These are phyloP conservation scores for Campoletis sonorensis DNA, from an alignment of 1,140 invertebrate species.

Conservation along the genomic window DNA sequence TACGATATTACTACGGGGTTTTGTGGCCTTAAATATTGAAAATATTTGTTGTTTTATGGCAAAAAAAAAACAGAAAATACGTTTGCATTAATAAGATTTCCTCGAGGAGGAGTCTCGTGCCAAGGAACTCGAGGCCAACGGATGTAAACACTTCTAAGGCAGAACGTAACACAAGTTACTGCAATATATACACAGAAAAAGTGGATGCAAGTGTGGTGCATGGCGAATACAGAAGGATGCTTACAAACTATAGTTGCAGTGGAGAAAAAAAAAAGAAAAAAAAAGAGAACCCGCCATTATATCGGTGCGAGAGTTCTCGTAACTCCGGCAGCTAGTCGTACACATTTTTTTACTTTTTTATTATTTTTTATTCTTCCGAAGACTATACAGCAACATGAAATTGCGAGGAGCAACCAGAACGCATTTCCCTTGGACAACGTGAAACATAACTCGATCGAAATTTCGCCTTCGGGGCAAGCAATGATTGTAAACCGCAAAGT, in stretches of 20 bases:
- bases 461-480: background rate
- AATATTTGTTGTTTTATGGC: too few relatives aligned
- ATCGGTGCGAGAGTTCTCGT: constrained; percentile 8
- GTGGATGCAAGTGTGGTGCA: background rate
- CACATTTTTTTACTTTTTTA: background rate
- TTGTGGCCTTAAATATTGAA: too few relatives aligned
- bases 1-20: too few relatives aligned
- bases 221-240: background rate
- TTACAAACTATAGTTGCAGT: constrained; percentile 18
- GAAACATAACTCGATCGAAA: constrained; percentile 31
- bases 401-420: constrained; percentile 2
- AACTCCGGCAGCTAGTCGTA: constrained; percentile 12
- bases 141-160: constrained; percentile 11
- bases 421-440: background rate
- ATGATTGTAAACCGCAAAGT: background rate
- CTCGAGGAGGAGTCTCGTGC: background rate
- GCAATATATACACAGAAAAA: background rate
- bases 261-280: too few relatives aligned
- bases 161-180: background rate
- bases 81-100: background rate
- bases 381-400: background rate
- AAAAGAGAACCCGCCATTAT: constrained; percentile 27
- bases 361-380: background rate
- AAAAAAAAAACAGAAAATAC: background rate
- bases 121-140: constrained; percentile 27